A percentile compares a stretch with the other conserved stretches of the same genome.
Conservation (phyloP, 1,140 invertebrate species). For the Sogatella furcifera region DNA sequence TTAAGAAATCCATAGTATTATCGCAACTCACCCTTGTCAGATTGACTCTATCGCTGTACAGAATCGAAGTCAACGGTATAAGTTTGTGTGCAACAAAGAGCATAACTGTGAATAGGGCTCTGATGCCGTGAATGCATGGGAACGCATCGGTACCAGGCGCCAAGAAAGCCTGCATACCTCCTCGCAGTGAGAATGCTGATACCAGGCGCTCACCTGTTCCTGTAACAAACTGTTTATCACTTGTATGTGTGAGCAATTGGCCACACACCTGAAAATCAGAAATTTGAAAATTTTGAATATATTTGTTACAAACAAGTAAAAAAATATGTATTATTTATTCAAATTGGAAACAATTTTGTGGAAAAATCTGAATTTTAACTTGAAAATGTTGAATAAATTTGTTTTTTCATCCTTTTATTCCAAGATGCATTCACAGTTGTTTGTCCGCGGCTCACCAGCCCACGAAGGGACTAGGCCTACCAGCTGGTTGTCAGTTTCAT, state of each 20-base stretch:
- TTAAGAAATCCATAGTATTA: too few species aligned
- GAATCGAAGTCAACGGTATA: slow-evolving; percentile 43
- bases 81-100: slow-evolving; percentile 51
- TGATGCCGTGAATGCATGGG: slow-evolving; percentile 48
- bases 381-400: too few species aligned
- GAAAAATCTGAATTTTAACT: too few species aligned
- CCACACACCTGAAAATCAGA: not conserved
- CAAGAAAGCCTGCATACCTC: slow-evolving; percentile 31
- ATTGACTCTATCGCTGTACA: slow-evolving; percentile 46
- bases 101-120: slow-evolving; percentile 42
- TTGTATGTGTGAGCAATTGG: not conserved
- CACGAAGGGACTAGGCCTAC: too few species aligned
- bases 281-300: too few species aligned
- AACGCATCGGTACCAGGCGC: slow-evolving; percentile 37
- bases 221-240: not conserved
- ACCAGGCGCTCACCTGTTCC: slow-evolving; percentile 2
- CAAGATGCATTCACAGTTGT: too few species aligned
- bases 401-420: too few species aligned
- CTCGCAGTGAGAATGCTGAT: slow-evolving; percentile 42
- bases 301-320: too few species aligned
- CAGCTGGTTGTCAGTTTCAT: too few species aligned
- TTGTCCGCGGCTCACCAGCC: too few species aligned
- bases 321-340: too few species aligned
- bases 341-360: too few species aligned
- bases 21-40: slow-evolving; percentile 41